Evolutionary conservation across 2,888 invertebrate species (phyloP), one percentile per base, ranked within the genome.

Genomic region (Dicyrtomina minuta): DNA sequence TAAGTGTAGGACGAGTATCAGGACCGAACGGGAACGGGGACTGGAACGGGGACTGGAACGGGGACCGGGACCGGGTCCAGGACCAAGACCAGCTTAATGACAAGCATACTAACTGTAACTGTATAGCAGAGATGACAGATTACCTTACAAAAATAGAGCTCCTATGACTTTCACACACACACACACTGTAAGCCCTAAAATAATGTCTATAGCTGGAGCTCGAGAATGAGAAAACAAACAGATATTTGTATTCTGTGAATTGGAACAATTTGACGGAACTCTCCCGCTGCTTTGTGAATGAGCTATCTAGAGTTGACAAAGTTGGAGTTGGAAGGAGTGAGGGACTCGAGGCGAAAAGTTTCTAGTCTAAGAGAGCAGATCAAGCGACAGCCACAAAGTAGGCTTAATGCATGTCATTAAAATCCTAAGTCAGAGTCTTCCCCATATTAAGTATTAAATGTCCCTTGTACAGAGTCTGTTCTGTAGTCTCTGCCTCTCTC

Each of bases 371-470:
- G 61, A 61, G 44, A 61, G 53, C 51, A 64, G 49, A 64, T 64
- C 64, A 64, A 39, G 64, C 64, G 64, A 64, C 64, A 51, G 64
- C 64, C 64, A 64, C 64, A 64, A 64, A 64, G 64, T 51, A 64
- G 64, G 64, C 64, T 64, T 64, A 64, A 64, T 64, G 49, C 53
- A 64, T 64, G 64, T 64, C 64, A 64, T 64, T 64, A 64, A 62
- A 64, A 64, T 64, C 64, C 64, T 51, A 64, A 64, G 64, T 53
- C 64, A 64, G 53, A 64, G 64, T 22, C 64, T 51, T 64, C 64
- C 27, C 64, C 33, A 49, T 51, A 64, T 64, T 64, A 64, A 51
- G 51, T 64, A 51, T 51, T 64, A 64, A 64, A 64, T 64, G 64
- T 64, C 49, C 64, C 64, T 53, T 17, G 17, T 17, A 64, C n/a